Evolutionary conservation across 2,797 vertebrate genomes (phyloP), one percentile per base, ranked within the genome.

Genomic region (Lemur catta): DNA sequence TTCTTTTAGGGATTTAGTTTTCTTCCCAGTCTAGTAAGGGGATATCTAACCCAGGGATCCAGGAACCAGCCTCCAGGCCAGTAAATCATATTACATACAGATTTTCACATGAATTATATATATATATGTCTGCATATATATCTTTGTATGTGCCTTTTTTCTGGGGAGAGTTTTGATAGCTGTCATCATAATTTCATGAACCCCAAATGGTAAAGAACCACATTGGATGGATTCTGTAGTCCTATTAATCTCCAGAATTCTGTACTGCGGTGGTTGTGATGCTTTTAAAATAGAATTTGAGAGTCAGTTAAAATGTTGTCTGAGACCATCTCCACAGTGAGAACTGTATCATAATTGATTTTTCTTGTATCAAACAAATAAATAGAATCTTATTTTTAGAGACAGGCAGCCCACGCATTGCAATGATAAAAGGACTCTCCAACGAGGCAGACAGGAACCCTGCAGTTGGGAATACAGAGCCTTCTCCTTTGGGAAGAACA

Each of bases 301-400:
- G 89, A 96, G 46, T 65, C 93, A 82, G 80, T 89, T 95, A 93
- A 92, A 95, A 95, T 71, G 59, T 88, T 92, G 76, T 89, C 63
- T 91, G 59, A 96, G 89, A 95, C 71, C 61, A 92, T 93, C 57
- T 85, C 81, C 38, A 82, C 94, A 95, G 91, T 93, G 80, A 97
- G 91, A 97, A 95, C 92, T 84, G 84, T 81, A 91, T 81, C 92
- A 10, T 82, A 85, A 93, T 81, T 97, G 93, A 91, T 97, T 97
- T 97, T 75, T 50, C 59, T 88, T 90, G 38, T 95, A 75, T 91
- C 72, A 85, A 96, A 97, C 72, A 97, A 97, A 96, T 94, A 97
- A 96, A 94, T 82, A 78, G n/a, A 94, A 90, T 92, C 65, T 95
- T 97, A 93, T 96, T 96, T 98, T 96, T 96, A 97, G 95, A 92